A percentile compares a stretch with the other conserved stretches of the same genome.
Evolutionary conservation across 2,888 invertebrate species (phyloP).

Genomic region (Drosophila mulleri): DNA sequence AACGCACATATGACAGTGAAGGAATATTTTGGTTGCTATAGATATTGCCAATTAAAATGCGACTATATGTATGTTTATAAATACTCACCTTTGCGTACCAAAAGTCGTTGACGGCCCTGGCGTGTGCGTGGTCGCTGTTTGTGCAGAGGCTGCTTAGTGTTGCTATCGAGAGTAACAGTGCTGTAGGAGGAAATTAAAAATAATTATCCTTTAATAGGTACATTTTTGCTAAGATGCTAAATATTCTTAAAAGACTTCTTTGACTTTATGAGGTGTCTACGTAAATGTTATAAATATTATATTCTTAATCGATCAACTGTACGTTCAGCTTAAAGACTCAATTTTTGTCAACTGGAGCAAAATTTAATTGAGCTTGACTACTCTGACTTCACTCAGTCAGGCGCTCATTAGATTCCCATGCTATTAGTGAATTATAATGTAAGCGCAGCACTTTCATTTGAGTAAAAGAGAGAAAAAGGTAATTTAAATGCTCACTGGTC

Average conservation of each 20-base stretch:
- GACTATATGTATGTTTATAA: neutral
- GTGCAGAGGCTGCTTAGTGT: conserved; percentile 24
- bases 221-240: no score
- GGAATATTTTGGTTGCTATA: conserved; percentile 30
- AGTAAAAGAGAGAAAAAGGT: neutral
- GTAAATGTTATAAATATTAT: neutral
- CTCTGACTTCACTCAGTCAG: no score
- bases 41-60: conserved; percentile 54
- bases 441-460: neutral
- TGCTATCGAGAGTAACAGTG: neutral
- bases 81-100: conserved; percentile 65
- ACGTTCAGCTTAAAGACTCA: neutral
- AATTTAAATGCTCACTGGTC: neutral
- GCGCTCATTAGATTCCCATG: neutral
- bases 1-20: conserved; percentile 36
- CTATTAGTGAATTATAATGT: neutral
- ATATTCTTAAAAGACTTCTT: neutral
- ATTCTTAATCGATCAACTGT: neutral
- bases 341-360: neutral
- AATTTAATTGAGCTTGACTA: no score
- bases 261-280: neutral
- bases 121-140: conserved; percentile 33
- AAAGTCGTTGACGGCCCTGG: conserved; percentile 47
- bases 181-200: conserved; percentile 14
- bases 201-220: neutral